Base-by-base conservation (phyloP, 2,113 vertebrate genomes). In the Muscicapa adusta region DNA sequence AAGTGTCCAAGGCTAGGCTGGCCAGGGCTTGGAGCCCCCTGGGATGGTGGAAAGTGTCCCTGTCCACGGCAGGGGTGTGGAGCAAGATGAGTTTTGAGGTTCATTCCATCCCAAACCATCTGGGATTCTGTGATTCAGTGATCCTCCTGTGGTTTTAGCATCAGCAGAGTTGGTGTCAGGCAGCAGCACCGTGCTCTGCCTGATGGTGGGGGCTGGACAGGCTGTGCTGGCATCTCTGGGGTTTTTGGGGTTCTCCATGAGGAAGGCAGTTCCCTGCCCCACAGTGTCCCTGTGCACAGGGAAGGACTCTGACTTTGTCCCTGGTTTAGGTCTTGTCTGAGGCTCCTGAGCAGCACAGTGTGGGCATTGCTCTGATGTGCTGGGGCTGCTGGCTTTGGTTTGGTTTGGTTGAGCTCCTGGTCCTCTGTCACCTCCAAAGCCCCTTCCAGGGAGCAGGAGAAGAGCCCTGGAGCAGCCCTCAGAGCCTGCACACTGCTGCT, bases 91-190 rank as follows among this genome's bases (percentile, higher is more conserved):
- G 36, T 11, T 63, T 20, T 24, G 14, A n/a, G 63, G 42, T 36
- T 42, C 14, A 22, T 75, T 62, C 54, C 54, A 53, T 18, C 54
- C 40, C 34, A 54, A 28, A 42, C 29, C 62, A 26, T 8, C n/a
- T 61, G 54, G 34, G 47, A 40, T 40, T 53, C 45, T 50, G 0
- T 2, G 40, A 51, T 51, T 45, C n/a, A 20, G 0, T 29, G 45
- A 11, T 17, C 20, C 33, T 4, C 1, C 9, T 0, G 0, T 28
- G 25, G 63, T 38, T 77, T 47, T 9, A 34, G 71, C 61, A 3
- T 8, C 13, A 24, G 42, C 74, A 40, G 6, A 19, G 29, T 1
- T 5, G 0, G 71, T 0, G 4, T 20, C 68, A 14, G 53, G 66
- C 77, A 34, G 57, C 48, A 84, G 58, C 80, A 45, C 57, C 4